These are phyloP conservation scores for Abscondita cerata DNA, from an alignment of 2,888 invertebrate genomes.

Conservation along the genomic window DNA sequence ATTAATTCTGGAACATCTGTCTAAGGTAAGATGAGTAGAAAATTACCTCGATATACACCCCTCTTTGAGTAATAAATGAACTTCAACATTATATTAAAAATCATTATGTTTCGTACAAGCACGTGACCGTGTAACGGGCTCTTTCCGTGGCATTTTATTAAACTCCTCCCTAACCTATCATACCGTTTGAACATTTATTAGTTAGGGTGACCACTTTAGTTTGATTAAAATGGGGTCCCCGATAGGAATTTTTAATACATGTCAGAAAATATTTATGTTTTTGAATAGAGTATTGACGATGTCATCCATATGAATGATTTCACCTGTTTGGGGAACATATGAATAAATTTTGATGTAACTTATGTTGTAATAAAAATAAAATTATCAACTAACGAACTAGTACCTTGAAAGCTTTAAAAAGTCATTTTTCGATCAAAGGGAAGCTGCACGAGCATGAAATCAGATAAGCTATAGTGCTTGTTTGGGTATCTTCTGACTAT, in stretches of 20 bases:
- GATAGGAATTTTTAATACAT: conserved; percentile 56
- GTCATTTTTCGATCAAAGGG: no score
- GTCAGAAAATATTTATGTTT: conserved; percentile 55
- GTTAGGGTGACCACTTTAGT: conserved; percentile 57
- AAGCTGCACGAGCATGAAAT: no score
- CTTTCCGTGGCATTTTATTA: conserved; percentile 45
- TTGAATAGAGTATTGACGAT: conserved; percentile 22
- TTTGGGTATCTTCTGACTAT: no score
- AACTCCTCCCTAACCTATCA: conserved; percentile 50
- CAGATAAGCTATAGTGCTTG: no score
- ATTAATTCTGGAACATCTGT: conserved; percentile 10
- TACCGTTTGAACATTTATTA: conserved; percentile 57
- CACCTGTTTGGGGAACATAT: conserved; percentile 7
- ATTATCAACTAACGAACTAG: no score
- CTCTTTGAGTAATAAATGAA: conserved; percentile 30
- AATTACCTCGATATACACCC: conserved; percentile 13
- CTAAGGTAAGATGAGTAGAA: conserved; percentile 2
- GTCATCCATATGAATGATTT: conserved; percentile 14
- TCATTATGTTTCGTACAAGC: conserved; percentile 30
- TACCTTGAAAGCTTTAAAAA: no score
- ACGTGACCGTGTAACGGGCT: conserved; percentile 29
- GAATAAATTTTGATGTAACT: conserved; percentile 5
- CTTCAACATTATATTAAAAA: conserved; percentile 33
- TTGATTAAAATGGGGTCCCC: conserved; percentile 51
- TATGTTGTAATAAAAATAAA: no score